A percentile compares a stretch with the other conserved stretches of the same genome.
These are phyloP conservation scores for Petrocephalus zakoni DNA, from an alignment of 2,113 vertebrate genomes.

Conservation along the genomic window DNA sequence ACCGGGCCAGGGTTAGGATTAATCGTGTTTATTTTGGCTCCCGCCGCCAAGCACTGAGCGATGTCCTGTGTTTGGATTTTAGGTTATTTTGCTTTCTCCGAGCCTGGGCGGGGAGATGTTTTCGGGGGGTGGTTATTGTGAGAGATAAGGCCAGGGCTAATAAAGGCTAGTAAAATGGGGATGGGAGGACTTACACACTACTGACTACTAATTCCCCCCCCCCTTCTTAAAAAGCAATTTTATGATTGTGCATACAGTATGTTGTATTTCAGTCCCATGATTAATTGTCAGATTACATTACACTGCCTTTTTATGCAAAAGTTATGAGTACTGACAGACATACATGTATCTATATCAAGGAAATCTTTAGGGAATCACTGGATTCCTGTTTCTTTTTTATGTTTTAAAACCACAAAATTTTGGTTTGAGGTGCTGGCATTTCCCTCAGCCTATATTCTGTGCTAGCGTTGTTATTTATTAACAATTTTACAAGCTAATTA, in stretches of 20 bases:
- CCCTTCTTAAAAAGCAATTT: background rate
- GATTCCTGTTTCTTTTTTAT: background rate
- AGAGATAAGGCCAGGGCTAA: slow-evolving; percentile 1
- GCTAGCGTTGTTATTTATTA: background rate
- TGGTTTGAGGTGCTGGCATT: background rate
- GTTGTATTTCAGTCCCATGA: background rate
- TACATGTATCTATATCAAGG: background rate
- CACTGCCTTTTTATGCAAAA: background rate
- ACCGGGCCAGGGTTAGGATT: background rate
- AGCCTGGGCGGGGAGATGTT: background rate
- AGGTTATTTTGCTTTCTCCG: background rate
- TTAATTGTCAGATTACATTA: background rate
- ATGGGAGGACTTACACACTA: background rate
- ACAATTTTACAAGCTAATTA: background rate
- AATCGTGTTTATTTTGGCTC: background rate
- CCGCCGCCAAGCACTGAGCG: background rate
- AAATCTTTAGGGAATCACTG: background rate
- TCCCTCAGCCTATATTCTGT: background rate
- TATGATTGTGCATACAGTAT: background rate
- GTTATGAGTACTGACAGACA: background rate
- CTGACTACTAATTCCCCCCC: background rate
- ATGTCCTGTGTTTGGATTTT: background rate
- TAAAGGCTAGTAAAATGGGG: slow-evolving; percentile 32
- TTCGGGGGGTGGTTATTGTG: background rate
- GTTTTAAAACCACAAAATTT: background rate